phyloP scores from a whole-genome alignment of 2,113 vertebrate genomes.

The Pleuronectes platessa region DNA sequence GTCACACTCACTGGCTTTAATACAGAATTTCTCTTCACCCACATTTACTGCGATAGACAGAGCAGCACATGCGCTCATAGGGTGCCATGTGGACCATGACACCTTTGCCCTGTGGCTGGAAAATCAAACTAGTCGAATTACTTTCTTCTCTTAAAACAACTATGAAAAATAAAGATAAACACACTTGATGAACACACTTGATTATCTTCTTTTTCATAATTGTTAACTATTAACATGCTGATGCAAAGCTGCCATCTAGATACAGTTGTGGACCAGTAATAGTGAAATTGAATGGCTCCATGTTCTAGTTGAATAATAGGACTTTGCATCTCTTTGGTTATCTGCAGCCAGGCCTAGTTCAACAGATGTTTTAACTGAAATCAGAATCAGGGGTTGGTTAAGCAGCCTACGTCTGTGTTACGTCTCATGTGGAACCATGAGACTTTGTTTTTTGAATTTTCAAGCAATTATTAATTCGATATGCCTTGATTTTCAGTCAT shows the following conservation, averaged over 20 bases:
- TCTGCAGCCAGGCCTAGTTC: conserved; percentile 48
- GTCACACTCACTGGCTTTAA: conserved; percentile 39
- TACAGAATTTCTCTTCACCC: conserved; percentile 28
- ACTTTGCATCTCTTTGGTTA: conserved; percentile 33
- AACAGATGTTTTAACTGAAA: conserved; percentile 49
- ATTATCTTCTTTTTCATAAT: not conserved
- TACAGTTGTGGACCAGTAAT: not conserved
- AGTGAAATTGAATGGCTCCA: not conserved
- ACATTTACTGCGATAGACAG: conserved; percentile 21
- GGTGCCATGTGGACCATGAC: conserved; percentile 31
- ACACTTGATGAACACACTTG: too few species aligned
- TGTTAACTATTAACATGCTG: not conserved
- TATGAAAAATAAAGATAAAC: not conserved
- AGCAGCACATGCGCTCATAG: conserved; percentile 24
- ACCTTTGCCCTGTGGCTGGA: conserved; percentile 14
- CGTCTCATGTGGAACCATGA: not conserved
- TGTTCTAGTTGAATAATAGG: conserved; percentile 17
- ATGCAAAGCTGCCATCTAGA: not conserved
- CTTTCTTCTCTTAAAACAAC: conserved; percentile 6
- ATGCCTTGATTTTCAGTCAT: not conserved
- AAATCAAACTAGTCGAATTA: conserved; percentile 27
- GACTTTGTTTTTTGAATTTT: not conserved
- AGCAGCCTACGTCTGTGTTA: not conserved
- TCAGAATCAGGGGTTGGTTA: conserved; percentile 8
- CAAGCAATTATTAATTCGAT: not conserved